Evolutionary conservation across 2,888 invertebrate species (phyloP).

Genomic region (Drosophila paramelanica): DNA sequence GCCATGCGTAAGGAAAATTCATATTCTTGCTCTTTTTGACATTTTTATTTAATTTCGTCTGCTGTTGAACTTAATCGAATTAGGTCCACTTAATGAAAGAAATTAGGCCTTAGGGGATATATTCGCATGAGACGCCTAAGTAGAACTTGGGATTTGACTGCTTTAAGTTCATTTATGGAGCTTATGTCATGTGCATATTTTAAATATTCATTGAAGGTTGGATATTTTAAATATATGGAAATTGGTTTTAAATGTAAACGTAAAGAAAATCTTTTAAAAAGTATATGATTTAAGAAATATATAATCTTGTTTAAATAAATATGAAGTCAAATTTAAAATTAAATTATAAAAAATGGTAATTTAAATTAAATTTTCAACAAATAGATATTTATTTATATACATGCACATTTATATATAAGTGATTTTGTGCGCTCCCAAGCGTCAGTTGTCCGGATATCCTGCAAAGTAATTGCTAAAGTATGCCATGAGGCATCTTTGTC

Average conservation of each 20-base stretch:
- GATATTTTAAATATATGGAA: not conserved
- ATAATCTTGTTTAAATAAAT: no score
- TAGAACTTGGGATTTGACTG: not conserved
- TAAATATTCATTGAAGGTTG: no score
- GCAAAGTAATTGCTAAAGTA: not conserved
- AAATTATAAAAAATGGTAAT: no score
- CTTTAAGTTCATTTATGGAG: slow-evolving; percentile 14
- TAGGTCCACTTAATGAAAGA: slow-evolving; percentile 40
- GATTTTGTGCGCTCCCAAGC: not conserved
- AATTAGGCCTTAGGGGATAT: slow-evolving; percentile 30
- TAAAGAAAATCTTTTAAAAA: no score
- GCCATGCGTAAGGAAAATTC: slow-evolving; percentile 1
- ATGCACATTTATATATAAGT: not conserved
- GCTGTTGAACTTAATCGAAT: slow-evolving; percentile 53
- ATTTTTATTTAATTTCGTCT: slow-evolving; percentile 5
- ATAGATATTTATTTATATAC: no score
- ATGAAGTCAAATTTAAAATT: no score
- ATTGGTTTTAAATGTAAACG: not conserved
- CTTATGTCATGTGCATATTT: slow-evolving; percentile 1
- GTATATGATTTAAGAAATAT: no score
- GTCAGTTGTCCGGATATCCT: not conserved
- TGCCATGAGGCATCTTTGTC: slow-evolving; percentile 1
- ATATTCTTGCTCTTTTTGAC: slow-evolving; percentile 10
- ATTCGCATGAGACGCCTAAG: not conserved
- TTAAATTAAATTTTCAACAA: no score